Evolutionary conservation across 1,140 invertebrate genomes (phyloP), one percentile per base, ranked within the genome.

Genomic region (Aleiodes sp.): DNA sequence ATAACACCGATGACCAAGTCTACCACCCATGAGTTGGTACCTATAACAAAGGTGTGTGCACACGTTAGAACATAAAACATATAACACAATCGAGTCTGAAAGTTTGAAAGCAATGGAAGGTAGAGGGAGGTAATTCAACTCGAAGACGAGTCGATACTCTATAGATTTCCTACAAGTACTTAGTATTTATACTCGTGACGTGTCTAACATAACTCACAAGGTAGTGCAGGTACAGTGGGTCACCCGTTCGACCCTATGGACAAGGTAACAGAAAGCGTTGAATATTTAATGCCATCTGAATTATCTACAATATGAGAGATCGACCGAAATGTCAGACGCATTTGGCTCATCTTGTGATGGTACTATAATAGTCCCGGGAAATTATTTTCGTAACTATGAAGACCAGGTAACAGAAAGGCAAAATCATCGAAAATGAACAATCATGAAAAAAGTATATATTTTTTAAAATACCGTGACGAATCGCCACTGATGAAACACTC

Each of bases 1-100:
- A 76, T 76, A 76, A 73, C 77, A 78, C 63, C 29, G 19, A 65
- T 46, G 31, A 26, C 41, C 52, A 66, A 57, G 65, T 57, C 19
- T 66, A 31, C 61, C 37, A 63, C 24, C 61, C 35, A 41, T 26
- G 19, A 26, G 16, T 41, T 26, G 43, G n/a, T n/a, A n/a, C 33
- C 19, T 66, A 35, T 56, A 66, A 56, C 43, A 56, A 66, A 59
- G 41, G 63, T 63, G 28, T 41, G 63, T 63, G 28, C 26, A 28
- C 19, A 52, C 28, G 39, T 29, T 46, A 28, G 46, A 29, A 52
- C 46, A 12, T 52, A 52, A 16, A 52, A 52, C 46, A 21, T 33
- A 62, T 62, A 39, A 43, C 14, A n/a, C 35, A 28, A 46, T 64
- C 10, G 9, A 35, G 37, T 12, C n/a, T 64, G 24, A 28, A 64